Evolutionary conservation across 2,888 invertebrate genomes (phyloP), one percentile per base, ranked within the genome.

Genomic region (Polyommatus iphigenia): DNA sequence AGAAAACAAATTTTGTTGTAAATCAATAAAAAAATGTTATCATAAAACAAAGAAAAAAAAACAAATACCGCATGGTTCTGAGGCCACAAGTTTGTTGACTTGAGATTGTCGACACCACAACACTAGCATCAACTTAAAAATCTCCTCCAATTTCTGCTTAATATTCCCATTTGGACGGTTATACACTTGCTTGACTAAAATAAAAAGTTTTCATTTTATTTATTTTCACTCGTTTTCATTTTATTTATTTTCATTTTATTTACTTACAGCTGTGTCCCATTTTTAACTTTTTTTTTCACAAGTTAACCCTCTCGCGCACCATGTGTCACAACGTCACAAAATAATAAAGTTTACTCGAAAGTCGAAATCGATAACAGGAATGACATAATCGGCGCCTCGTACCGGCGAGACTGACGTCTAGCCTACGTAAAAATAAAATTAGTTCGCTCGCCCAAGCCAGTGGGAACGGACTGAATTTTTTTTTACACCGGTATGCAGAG

Each of bases 71-170:
- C 95, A 91, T 81, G 91, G 90, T 88, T 95, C 95, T 80, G 94
- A 90, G 85, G 96, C 95, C 80, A 96, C 94, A 84, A 95, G 94
- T 82, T 95, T 95, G 84, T 96, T 94, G 76, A 96, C 96, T 90
- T 96, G 95, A 83, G 96, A 96, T 88, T 97, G 96, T 83, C 96
- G 95, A 88, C 97, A 97, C 97, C 97, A 97, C 76, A 97, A 95
- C 86, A 97, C 94, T 84, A 97, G 95, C 97, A 97, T 97, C 84
- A 97, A 94, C 89, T 97, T 97, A 85, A 97, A 95, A 81, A 97
- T 94, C 86, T 97, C 97, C 88, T 97, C 97, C 85, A 97, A 92
- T 85, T 96, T 96, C 82, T 95, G 95, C 79, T 93, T 88, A 77
- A 94, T 84, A 84, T 87, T 91, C 67, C 91, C 93, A 78, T 89